Conservation (phyloP, 2,888 invertebrate genomes). For the Brachypterus glaber region DNA sequence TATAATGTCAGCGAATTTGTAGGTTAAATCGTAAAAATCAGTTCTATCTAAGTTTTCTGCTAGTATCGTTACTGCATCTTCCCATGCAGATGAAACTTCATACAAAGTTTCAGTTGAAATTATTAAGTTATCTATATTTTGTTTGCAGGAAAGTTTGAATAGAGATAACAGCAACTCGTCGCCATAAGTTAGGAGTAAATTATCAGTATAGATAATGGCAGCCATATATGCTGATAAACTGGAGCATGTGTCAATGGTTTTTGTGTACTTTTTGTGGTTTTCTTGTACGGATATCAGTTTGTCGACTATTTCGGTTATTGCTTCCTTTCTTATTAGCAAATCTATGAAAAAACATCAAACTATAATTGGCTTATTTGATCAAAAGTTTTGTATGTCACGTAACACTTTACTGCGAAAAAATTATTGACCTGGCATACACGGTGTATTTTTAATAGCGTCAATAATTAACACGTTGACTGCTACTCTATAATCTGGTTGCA, state of each 20-base stretch:
- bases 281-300: slow-evolving; percentile 37
- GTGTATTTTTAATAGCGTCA: too few relatives aligned
- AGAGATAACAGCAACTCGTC: slow-evolving; percentile 41
- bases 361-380: too few relatives aligned
- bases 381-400: too few relatives aligned
- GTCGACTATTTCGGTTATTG: slow-evolving; percentile 37
- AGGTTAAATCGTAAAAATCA: slow-evolving; percentile 17
- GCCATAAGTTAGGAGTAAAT: slow-evolving; percentile 36
- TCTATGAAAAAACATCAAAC: too few relatives aligned
- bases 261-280: slow-evolving; percentile 25
- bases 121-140: slow-evolving; percentile 32
- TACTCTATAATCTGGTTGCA: too few relatives aligned
- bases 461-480: too few relatives aligned
- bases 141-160: slow-evolving; percentile 41
- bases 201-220: slow-evolving; percentile 43
- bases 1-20: slow-evolving; percentile 21
- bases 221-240: slow-evolving; percentile 47
- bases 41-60: slow-evolving; percentile 19
- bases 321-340: slow-evolving; percentile 37
- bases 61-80: slow-evolving; percentile 41
- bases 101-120: slow-evolving; percentile 44
- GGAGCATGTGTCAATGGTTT: slow-evolving; percentile 43
- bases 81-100: slow-evolving; percentile 51
- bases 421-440: too few relatives aligned
- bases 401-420: too few relatives aligned